These are phyloP conservation scores for Chelonus insularis DNA, from an alignment of 1,140 invertebrate species.

Conservation along the genomic window DNA sequence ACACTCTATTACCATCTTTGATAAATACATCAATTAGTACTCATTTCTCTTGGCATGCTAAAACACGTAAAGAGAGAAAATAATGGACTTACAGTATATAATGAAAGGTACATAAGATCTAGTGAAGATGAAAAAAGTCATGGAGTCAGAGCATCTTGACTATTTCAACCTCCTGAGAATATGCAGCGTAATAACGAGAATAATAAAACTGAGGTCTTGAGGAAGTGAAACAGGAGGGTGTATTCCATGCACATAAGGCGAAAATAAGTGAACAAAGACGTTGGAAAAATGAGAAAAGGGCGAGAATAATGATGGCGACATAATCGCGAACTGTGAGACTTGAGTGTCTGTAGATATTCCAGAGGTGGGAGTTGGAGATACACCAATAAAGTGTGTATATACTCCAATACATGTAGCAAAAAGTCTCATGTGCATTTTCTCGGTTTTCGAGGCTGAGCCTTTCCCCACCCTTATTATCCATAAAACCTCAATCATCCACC, in stretches of 20 bases:
- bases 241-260: not conserved
- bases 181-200: conserved; percentile 10
- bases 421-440: not conserved
- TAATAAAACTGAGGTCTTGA: not conserved
- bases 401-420: too few species aligned
- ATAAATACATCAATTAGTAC: too few species aligned
- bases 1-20: too few species aligned
- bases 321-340: not conserved
- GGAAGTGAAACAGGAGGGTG: not conserved
- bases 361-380: not conserved
- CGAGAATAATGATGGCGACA: conserved; percentile 16
- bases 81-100: too few species aligned
- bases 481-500: conserved; percentile 19
- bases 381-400: too few species aligned
- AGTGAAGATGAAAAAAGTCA: not conserved
- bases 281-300: conserved; percentile 10
- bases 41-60: too few species aligned
- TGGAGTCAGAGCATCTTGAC: not conserved
- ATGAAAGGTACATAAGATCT: too few species aligned
- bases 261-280: not conserved
- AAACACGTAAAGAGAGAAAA: too few species aligned
- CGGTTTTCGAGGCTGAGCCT: not conserved
- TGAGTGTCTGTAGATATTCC: not conserved
- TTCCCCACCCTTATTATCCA: not conserved
- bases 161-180: not conserved